Evolutionary conservation across 2,888 invertebrate species (phyloP).

Genomic region (Mythimna ferrago): DNA sequence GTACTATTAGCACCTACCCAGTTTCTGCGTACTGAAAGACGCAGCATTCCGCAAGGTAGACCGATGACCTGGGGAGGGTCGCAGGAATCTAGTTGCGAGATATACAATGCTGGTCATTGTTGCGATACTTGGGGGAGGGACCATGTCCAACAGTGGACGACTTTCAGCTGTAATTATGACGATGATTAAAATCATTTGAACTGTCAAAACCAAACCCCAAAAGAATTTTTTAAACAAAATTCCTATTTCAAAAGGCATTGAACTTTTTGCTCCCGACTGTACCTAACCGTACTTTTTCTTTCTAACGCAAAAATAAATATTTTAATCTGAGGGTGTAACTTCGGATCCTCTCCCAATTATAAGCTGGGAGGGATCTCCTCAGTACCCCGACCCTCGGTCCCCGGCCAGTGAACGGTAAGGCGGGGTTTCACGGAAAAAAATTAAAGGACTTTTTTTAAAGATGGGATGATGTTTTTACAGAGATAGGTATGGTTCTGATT

Average conservation of each 20-base stretch:
- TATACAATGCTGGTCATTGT: too few relatives aligned
- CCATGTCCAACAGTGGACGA: too few relatives aligned
- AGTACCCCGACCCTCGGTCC: conserved; percentile 53
- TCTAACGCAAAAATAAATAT: conserved; percentile 87
- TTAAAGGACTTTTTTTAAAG: conserved; percentile 55
- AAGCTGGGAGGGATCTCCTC: conserved; percentile 64
- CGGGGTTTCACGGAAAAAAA: conserved; percentile 56
- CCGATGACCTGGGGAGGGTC: too few relatives aligned
- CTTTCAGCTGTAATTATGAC: too few relatives aligned
- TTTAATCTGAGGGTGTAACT: conserved; percentile 83
- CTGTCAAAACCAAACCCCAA: background rate
- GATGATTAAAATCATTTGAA: too few relatives aligned
- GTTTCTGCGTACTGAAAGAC: too few relatives aligned
- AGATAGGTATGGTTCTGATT: conserved; percentile 40
- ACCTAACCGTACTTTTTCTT: conserved; percentile 81
- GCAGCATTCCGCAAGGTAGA: too few relatives aligned
- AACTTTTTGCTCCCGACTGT: conserved; percentile 56
- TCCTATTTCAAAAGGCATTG: background rate
- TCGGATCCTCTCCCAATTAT: conserved; percentile 79
- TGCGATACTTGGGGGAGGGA: too few relatives aligned
- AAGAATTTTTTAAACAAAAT: background rate
- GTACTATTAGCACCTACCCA: too few relatives aligned
- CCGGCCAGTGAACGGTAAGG: conserved; percentile 67
- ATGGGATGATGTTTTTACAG: conserved; percentile 27
- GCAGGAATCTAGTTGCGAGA: too few relatives aligned